These are phyloP conservation scores for Lonchura striata DNA, from an alignment of 2,113 vertebrate species.

Conservation along the genomic window DNA sequence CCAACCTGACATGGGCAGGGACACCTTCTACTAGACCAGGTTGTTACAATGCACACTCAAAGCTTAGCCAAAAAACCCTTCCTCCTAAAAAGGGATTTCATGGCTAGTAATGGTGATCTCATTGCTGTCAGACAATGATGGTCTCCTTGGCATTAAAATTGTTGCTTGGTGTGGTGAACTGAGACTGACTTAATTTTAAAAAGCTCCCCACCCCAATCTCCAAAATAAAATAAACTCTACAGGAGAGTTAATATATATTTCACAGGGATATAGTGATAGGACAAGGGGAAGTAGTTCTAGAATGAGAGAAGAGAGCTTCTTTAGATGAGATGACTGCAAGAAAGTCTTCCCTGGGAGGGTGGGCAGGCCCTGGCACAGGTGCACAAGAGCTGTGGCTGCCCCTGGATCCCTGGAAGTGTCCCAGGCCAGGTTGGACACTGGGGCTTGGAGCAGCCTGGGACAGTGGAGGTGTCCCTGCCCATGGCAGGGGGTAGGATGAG, in stretches of 20 bases:
- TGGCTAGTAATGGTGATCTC: not conserved
- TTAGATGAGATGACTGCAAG: not conserved
- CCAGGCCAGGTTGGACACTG: too few species aligned
- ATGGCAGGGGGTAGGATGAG: fast-evolving
- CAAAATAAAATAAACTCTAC: not conserved
- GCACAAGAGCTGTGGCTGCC: not conserved
- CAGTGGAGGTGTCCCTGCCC: not conserved
- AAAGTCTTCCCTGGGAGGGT: not conserved
- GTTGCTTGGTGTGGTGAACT: not conserved
- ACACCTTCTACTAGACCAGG: not conserved
- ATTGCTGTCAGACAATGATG: not conserved
- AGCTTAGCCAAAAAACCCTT: not conserved
- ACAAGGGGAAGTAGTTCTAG: not conserved
- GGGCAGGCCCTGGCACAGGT: not conserved
- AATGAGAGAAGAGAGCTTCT: not conserved
- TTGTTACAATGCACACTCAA: not conserved
- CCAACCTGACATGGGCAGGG: not conserved
- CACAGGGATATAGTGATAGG: not conserved
- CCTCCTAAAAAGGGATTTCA: not conserved
- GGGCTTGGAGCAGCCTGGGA: not conserved
- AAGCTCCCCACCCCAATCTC: too few species aligned
- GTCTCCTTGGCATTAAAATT: not conserved
- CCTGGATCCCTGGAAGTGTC: not conserved
- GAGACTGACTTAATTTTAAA: not conserved
- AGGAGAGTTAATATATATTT: not conserved